Percentiles rank a stretch among this genome's conserved stretches.
Conservation (phyloP, 2,113 vertebrate genomes). For the Ivindomyrus marchei region DNA sequence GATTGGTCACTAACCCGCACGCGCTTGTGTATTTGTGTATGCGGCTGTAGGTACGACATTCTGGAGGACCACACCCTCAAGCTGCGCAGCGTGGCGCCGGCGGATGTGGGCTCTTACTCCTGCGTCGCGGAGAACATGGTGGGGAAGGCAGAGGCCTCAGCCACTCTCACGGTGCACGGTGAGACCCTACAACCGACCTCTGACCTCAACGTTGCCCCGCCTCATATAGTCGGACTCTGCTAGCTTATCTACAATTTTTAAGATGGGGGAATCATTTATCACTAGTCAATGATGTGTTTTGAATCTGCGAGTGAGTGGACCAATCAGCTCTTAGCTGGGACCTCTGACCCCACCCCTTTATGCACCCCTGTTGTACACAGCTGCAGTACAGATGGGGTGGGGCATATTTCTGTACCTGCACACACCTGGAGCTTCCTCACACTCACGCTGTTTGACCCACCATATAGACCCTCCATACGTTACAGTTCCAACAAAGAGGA, state of each 20-base stretch:
- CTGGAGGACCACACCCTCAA: constrained; percentile 86
- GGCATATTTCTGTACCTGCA: background rate
- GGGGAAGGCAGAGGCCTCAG: constrained; percentile 84
- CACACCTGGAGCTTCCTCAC: background rate
- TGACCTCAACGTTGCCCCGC: background rate
- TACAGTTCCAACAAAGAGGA: background rate
- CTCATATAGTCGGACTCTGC: background rate
- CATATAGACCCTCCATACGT: background rate
- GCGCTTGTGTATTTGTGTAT: background rate
- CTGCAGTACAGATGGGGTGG: background rate
- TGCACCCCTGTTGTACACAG: background rate
- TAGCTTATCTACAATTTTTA: background rate
- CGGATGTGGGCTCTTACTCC: constrained; percentile 85
- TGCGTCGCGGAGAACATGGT: constrained; percentile 96
- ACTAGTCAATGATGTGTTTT: background rate
- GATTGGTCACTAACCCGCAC: background rate
- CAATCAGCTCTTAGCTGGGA: background rate
- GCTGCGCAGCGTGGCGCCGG: constrained; percentile 73
- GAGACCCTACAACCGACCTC: constrained; percentile 27
- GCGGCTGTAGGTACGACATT: constrained; percentile 73
- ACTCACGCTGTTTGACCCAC: background rate
- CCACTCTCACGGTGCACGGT: constrained; percentile 88
- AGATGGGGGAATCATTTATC: background rate
- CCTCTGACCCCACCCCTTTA: background rate
- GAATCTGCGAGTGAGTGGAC: background rate